Percentiles rank a stretch among this genome's conserved stretches.
phyloP scores from a whole-genome alignment of 2,797 vertebrate species.

The Eurystomus glaucurus region DNA sequence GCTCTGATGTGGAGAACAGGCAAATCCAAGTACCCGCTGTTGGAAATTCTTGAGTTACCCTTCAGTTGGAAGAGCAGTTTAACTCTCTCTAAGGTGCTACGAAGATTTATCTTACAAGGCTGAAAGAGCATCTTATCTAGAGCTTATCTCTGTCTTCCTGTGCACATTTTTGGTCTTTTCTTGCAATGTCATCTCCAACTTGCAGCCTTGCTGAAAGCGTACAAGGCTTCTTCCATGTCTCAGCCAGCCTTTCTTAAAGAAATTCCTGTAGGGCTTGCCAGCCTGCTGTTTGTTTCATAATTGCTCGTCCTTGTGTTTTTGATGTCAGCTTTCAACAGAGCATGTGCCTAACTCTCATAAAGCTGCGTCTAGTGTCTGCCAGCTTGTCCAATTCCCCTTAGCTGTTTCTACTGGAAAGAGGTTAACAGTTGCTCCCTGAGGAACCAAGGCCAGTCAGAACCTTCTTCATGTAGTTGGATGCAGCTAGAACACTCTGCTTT shows the following conservation, averaged over 20 bases:
- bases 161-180: neutral
- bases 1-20: neutral
- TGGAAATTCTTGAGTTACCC: neutral
- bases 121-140: neutral
- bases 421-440: neutral
- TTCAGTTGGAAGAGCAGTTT: neutral
- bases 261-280: constrained; percentile 9
- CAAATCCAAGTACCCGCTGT: neutral
- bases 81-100: neutral
- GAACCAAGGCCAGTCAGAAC: neutral
- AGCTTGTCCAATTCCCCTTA: neutral
- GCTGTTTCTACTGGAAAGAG: neutral
- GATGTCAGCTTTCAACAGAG: neutral
- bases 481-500: neutral
- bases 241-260: neutral
- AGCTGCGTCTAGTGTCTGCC: neutral
- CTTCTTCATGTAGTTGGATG: neutral
- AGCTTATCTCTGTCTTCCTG: neutral
- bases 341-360: neutral
- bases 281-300: constrained; percentile 20
- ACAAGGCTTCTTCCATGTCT: neutral
- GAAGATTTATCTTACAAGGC: neutral
- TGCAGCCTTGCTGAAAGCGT: neutral
- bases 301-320: neutral
- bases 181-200: neutral